phyloP scores from a whole-genome alignment of 2,888 invertebrate species.

The Bursaphelenchus okinawaensis region DNA sequence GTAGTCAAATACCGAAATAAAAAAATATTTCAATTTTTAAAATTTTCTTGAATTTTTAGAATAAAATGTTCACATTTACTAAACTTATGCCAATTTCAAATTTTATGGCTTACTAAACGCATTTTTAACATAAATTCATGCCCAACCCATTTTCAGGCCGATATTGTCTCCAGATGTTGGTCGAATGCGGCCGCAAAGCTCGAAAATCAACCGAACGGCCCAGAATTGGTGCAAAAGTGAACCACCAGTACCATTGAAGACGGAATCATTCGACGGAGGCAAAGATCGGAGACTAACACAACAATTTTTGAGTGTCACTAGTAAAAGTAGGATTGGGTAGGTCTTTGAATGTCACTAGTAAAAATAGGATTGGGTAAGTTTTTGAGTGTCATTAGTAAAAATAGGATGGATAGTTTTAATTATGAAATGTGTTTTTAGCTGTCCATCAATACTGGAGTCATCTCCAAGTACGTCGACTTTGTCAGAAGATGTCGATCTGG shows the following conservation, averaged over 20 bases:
- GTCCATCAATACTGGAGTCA: constrained; percentile 8
- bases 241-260: background rate
- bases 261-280: background rate
- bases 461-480: constrained; percentile 13
- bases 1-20: too few relatives aligned
- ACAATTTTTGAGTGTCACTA: background rate
- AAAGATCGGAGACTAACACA: constrained; percentile 1
- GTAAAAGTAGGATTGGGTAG: background rate
- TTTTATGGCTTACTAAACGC: background rate
- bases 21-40: too few relatives aligned
- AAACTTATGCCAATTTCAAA: too few relatives aligned
- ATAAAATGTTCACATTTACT: too few relatives aligned
- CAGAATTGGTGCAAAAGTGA: constrained; percentile 8
- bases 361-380: background rate
- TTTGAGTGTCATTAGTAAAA: background rate
- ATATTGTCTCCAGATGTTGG: constrained; percentile 13
- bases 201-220: background rate
- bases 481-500: constrained; percentile 6
- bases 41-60: too few relatives aligned
- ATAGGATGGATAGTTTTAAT: background rate
- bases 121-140: background rate
- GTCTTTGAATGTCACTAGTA: background rate
- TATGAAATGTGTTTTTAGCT: background rate
- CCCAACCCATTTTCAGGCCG: background rate
- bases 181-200: constrained; percentile 6